These are phyloP conservation scores for Colletes collaris DNA, from an alignment of 2,888 invertebrate genomes.

Conservation along the genomic window DNA sequence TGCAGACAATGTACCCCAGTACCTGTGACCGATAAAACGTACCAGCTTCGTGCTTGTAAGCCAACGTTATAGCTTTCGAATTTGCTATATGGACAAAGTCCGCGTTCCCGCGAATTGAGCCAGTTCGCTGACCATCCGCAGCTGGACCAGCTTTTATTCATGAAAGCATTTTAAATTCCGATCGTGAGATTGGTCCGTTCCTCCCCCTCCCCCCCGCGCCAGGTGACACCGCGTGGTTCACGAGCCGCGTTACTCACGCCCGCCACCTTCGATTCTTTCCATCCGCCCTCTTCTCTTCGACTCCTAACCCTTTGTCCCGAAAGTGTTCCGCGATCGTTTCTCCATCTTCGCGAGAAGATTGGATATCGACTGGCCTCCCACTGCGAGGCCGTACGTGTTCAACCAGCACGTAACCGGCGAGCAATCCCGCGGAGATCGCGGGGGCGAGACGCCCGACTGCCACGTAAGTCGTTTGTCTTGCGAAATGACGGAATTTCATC, in stretches of 20 bases:
- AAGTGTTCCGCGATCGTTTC: conserved; percentile 39
- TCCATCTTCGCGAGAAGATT: conserved; percentile 47
- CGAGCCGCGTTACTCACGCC: background rate
- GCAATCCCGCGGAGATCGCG: conserved; percentile 5
- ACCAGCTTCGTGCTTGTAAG: no score
- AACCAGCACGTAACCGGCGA: background rate
- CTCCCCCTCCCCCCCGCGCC: background rate
- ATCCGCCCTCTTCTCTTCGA: background rate
- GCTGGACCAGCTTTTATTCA: conserved; percentile 74
- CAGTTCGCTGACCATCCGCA: conserved; percentile 7
- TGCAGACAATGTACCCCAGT: no score
- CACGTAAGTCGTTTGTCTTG: conserved; percentile 50
- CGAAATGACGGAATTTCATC: conserved; percentile 45
- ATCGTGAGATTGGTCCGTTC: conserved; percentile 66
- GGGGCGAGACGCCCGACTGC: background rate
- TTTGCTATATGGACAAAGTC: conserved; percentile 6
- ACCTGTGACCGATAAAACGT: no score
- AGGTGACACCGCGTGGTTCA: conserved; percentile 23
- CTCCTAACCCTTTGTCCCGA: background rate
- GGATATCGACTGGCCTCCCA: conserved; percentile 50
- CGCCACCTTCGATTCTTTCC: background rate
- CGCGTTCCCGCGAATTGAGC: conserved; percentile 13
- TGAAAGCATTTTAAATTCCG: conserved; percentile 78
- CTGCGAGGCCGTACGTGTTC: background rate
- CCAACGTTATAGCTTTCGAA: background rate